These are phyloP conservation scores for Gallirallus australis DNA, from an alignment of 2,797 vertebrate genomes.

Conservation along the genomic window DNA sequence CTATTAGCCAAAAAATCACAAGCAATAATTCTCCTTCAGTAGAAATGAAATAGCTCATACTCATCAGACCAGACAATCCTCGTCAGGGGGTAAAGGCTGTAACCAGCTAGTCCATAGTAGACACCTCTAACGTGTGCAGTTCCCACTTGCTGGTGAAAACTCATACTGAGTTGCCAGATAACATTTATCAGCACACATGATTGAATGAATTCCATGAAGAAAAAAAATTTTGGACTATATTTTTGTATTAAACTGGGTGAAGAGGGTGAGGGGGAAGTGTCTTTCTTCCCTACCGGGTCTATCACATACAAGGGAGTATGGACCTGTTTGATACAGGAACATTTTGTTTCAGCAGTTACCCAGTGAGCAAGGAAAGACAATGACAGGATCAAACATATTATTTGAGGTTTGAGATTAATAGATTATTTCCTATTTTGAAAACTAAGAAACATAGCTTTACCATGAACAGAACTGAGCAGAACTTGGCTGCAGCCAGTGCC, in stretches of 20 bases:
- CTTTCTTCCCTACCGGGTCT: background rate
- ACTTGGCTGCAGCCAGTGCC: slow-evolving; percentile 14
- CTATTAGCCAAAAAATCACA: background rate
- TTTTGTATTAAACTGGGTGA: background rate
- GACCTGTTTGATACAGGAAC: background rate
- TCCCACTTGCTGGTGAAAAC: slow-evolving; percentile 30
- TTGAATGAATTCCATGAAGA: background rate
- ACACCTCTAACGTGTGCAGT: background rate
- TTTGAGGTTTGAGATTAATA: background rate
- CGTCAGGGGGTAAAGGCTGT: background rate
- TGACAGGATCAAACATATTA: background rate
- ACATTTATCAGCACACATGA: slow-evolving; percentile 19
- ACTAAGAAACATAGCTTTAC: slow-evolving; percentile 27
- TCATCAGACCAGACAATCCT: slow-evolving; percentile 41
- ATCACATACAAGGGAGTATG: background rate
- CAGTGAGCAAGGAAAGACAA: background rate
- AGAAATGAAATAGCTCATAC: slow-evolving; percentile 26
- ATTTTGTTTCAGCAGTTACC: background rate
- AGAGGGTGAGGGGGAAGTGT: background rate
- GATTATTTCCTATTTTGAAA: slow-evolving; percentile 28
- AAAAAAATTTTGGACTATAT: background rate
- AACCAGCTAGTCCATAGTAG: background rate
- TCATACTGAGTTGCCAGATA: background rate
- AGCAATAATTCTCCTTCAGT: background rate
- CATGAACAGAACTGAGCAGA: slow-evolving; percentile 7